phyloP scores from a whole-genome alignment of 2,797 vertebrate species.

The Anableps anableps region DNA sequence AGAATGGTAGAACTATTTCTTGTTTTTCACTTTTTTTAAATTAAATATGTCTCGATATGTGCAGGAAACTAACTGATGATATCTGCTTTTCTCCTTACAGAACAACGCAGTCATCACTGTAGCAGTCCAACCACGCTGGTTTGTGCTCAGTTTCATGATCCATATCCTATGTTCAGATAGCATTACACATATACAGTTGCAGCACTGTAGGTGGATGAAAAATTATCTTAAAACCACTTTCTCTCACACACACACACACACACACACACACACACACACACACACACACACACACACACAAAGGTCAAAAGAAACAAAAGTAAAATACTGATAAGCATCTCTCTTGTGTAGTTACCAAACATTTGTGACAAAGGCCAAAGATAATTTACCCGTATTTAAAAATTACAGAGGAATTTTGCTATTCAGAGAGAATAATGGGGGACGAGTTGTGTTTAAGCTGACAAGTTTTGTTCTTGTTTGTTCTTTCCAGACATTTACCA shows the following conservation, averaged over 20 bases:
- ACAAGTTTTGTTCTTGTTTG: constrained; percentile 6
- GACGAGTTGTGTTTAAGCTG: background rate
- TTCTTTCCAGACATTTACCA: constrained; percentile 42
- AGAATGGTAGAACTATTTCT: background rate
- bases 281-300: background rate
- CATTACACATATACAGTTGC: background rate
- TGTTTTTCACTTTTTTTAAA: constrained; percentile 4
- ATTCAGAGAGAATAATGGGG: background rate
- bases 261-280: background rate
- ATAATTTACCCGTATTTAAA: background rate
- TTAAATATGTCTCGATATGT: background rate
- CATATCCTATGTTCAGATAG: constrained; percentile 29
- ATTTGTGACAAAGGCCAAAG: background rate
- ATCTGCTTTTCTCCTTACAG: constrained; percentile 66
- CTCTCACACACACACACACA: no score
- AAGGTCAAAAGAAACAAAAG: constrained; percentile 12
- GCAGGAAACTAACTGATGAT: constrained; percentile 52
- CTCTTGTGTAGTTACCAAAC: background rate
- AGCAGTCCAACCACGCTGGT: constrained; percentile 52
- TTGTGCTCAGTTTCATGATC: constrained; percentile 44
- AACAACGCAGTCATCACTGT: constrained; percentile 34
- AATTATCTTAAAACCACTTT: background rate
- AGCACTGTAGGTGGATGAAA: constrained; percentile 20
- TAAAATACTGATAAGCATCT: background rate
- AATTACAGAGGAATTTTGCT: constrained; percentile 9